Conservation (phyloP, 2,797 vertebrate genomes). For the Atherinosoma microstoma region DNA sequence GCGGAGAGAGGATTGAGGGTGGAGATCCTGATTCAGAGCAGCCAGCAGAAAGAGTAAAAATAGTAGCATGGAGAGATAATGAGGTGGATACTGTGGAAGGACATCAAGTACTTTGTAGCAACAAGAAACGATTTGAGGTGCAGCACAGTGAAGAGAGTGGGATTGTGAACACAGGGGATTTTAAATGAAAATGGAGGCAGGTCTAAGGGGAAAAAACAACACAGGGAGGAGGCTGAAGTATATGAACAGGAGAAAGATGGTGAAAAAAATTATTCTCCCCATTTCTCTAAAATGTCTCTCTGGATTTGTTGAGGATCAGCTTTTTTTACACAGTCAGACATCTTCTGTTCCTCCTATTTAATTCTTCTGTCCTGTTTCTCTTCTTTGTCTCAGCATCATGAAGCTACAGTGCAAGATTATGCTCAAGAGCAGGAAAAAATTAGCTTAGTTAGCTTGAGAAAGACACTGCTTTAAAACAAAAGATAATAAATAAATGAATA, state of each 20-base stretch:
- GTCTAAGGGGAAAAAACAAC: not conserved
- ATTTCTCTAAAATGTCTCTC: conserved; percentile 43
- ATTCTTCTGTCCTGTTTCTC: conserved; percentile 22
- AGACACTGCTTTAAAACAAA: not conserved
- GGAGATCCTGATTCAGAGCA: conserved; percentile 53
- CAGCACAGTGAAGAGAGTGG: not conserved
- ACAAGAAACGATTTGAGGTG: not conserved
- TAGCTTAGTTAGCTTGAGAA: not conserved
- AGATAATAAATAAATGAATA: not conserved
- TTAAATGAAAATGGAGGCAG: conserved; percentile 6
- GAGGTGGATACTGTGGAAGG: conserved; percentile 16
- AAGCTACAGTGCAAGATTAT: not conserved
- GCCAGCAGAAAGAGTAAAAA: conserved; percentile 35
- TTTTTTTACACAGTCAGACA: conserved; percentile 42
- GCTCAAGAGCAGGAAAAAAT: not conserved
- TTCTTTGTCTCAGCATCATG: conserved; percentile 20
- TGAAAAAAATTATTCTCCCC: conserved; percentile 22
- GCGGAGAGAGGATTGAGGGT: conserved; percentile 45
- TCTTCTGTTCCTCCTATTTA: conserved; percentile 41
- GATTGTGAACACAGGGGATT: not conserved
- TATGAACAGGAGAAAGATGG: not conserved
- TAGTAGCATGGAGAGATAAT: conserved; percentile 19
- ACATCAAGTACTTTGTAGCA: not conserved
- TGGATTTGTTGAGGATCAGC: conserved; percentile 37
- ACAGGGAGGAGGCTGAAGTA: not conserved